Base-by-base conservation (phyloP, 23 tunicate species). In the Ascidia mentula region DNA sequence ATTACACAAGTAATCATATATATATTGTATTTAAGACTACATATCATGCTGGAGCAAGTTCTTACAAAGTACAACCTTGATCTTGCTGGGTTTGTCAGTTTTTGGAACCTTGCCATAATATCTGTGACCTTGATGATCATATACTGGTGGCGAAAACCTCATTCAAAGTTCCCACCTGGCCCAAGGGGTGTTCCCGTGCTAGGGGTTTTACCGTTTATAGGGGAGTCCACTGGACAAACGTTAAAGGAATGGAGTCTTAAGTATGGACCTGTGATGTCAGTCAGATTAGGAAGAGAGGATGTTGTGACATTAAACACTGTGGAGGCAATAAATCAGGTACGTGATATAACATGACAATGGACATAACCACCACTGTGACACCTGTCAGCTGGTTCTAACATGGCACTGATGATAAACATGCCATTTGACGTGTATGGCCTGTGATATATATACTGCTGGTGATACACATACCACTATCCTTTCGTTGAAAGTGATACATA, bases 91-190 rank as follows among this genome's bases (percentile, higher is more conserved):
- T 9, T 42, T 9, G 12, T 42, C 15, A 42, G 53, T 15, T 42
- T 42, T 42, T 42, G 53, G 53, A 42, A 42, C 15, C 53, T 42
- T 9, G 53, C 15, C 15, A 15, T 12, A 12, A 9, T 42, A 15
- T 9, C 53, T 9, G 53, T 15, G 12, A 42, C 53, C 15, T 15
- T 42, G 53, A 12, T 42, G 12, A 9, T 9, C 53, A 12, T 42
- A 42, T 69, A 69, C 34, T 73, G 77, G 77, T 73, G 77, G 77
- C 30, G 32, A 73, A 73, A 22, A 36, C 77, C 77, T 33, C 77
- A 36, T 40, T 42, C 53, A 42, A 22, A 22, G 13, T 73, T 73
- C 22, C 77, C 77, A 9, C 77, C 77, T 9, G 77, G 77, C 40
- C n/a, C n/a, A n/a, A n/a, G n/a, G n/a, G 74, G 74, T 17, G n/a